Base-by-base conservation (phyloP, 30 jellyfish, hydroid and myxozoan genomes). In the Rhopilema esculentum region DNA sequence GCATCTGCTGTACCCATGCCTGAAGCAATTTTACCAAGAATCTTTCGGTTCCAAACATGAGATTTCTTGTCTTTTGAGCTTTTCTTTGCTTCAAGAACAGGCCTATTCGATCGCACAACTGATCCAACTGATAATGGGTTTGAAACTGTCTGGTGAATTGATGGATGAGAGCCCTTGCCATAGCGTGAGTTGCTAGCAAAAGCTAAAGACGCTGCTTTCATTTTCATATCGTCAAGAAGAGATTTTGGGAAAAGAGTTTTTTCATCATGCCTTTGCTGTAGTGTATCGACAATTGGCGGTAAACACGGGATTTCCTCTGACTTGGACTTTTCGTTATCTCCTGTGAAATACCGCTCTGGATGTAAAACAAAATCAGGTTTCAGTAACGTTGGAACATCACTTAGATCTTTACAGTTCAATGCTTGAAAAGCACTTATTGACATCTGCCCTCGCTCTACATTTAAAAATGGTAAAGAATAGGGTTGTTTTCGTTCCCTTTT, bases 301-400 rank as follows among this genome's bases (percentile, higher is more conserved):
- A 88, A 49, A 7, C 28, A 52, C 2, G 97, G 97, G 9, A 88
- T 62, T 16, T 80, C 89, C 31, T 88, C 97, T 1, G 84, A 51
- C 52, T 72, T 79, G 2, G 82, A 27, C 24, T 57, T 66, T 19
- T 84, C 95, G 51, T 32, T 62, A 22, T 29, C 71, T 24, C 84
- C 76, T 65, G 82, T 49, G 84, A 93, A 93, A 79, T 93, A 93
- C 48, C 83, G 76, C 76, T 87, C 97, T 50, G 98, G 98, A 66
- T 93, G 94, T 28, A 81, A 21, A 29, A 93, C 97, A 67, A 93
- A 93, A 33, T 93, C 98, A 2, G 98, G 98, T 75, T 93, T 93
- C 28, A 66, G 21, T 1, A 87, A 75, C 1, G 77, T 28, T 23
- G 91, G 82, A 27, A 76, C 84, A 18, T 77, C 89, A 25, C 79